These are phyloP conservation scores for Panagrolaimus sp. DNA, from an alignment of 1,140 invertebrate species.

Conservation along the genomic window DNA sequence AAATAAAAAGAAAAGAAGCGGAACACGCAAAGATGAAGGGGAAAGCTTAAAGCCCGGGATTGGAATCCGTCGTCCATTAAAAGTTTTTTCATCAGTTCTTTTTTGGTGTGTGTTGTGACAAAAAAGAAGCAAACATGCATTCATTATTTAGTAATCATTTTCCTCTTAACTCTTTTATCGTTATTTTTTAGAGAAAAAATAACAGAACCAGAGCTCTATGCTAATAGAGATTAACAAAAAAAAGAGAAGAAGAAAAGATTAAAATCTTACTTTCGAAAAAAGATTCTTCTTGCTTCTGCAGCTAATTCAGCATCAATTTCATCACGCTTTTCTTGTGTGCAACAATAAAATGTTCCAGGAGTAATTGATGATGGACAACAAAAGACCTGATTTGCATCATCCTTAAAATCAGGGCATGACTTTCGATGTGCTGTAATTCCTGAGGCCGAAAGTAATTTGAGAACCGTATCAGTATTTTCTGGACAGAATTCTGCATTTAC, in stretches of 20 bases:
- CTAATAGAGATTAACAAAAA: neutral
- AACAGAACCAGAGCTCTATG: no score
- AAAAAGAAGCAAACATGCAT: no score
- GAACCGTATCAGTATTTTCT: constrained; percentile 5
- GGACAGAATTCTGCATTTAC: constrained; percentile 9
- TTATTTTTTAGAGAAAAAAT: no score
- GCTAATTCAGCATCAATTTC: constrained; percentile 31
- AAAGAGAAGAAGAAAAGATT: neutral
- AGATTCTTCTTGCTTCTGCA: constrained; percentile 21
- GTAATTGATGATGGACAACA: constrained; percentile 32
- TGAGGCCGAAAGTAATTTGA: constrained; percentile 9
- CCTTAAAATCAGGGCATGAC: constrained; percentile 33
- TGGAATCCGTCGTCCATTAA: no score
- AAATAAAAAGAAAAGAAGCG: no score
- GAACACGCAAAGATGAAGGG: no score
- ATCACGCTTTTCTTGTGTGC: constrained; percentile 25
- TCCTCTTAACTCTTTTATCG: no score
- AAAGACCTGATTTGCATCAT: constrained; percentile 18
- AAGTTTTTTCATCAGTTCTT: no score
- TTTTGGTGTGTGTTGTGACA: no score
- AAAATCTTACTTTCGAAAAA: constrained; percentile 34
- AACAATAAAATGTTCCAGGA: constrained; percentile 34
- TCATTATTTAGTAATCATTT: no score
- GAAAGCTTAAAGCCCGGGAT: no score
- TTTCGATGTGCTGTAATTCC: neutral